phyloP scores from a whole-genome alignment of 2,888 invertebrate species.

The Pimpla rufipes region DNA sequence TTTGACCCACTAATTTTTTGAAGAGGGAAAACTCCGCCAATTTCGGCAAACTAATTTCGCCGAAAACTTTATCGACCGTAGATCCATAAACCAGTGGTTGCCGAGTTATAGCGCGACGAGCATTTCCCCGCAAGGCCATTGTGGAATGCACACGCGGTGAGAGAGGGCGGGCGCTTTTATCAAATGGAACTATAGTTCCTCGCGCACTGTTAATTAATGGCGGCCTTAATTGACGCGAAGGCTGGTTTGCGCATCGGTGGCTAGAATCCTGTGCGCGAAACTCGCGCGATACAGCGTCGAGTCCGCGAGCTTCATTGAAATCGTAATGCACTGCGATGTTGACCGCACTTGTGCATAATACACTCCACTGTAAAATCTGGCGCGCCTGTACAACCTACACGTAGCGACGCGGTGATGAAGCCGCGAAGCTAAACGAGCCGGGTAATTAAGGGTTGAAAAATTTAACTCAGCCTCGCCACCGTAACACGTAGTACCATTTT shows the following conservation, averaged over 20 bases:
- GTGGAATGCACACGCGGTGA: conserved; percentile 35
- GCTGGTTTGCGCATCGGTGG: conserved; percentile 49
- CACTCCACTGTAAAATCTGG: not conserved
- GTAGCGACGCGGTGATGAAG: not conserved
- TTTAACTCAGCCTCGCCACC: conserved; percentile 16
- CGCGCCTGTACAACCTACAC: conserved; percentile 4
- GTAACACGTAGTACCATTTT: not conserved
- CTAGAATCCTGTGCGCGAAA: conserved; percentile 12
- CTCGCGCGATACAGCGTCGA: conserved; percentile 40
- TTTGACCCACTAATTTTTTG: no score
- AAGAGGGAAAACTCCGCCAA: not conserved
- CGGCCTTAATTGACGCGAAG: conserved; percentile 68
- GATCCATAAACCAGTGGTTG: not conserved
- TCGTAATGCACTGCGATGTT: conserved; percentile 35
- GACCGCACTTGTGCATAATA: conserved; percentile 30
- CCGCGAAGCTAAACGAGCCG: conserved; percentile 36
- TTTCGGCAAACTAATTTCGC: not conserved
- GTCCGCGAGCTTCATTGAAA: conserved; percentile 32
- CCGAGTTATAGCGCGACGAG: not conserved
- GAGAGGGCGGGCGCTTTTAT: conserved; percentile 43
- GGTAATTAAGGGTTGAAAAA: conserved; percentile 49
- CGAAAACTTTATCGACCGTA: not conserved
- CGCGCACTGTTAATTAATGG: conserved; percentile 64
- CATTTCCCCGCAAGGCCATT: conserved; percentile 35
- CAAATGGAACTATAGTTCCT: conserved; percentile 47